These are phyloP conservation scores for Ladona fulva DNA, from an alignment of 1,140 invertebrate genomes.

Conservation along the genomic window DNA sequence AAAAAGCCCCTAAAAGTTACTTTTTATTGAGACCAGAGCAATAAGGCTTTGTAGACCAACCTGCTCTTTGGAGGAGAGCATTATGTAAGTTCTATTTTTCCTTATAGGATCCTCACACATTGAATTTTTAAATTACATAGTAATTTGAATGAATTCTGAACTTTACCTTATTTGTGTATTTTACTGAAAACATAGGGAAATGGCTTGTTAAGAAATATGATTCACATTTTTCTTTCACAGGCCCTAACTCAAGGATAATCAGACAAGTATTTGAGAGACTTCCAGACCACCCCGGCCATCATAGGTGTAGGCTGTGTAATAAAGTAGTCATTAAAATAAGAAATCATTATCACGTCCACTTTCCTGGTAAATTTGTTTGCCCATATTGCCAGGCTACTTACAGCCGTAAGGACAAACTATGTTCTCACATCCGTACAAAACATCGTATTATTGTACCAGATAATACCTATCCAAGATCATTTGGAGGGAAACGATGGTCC, in stretches of 20 bases:
- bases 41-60: too few species aligned
- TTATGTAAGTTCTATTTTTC: too few species aligned
- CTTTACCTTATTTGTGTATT: not conserved
- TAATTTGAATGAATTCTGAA: too few species aligned
- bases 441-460: too few species aligned
- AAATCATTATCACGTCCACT: conserved; percentile 16
- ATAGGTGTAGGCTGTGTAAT: conserved; percentile 13
- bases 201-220: conserved; percentile 5
- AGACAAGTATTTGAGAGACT: conserved; percentile 80
- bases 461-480: too few species aligned
- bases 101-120: too few species aligned
- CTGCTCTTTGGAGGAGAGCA: too few species aligned
- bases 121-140: too few species aligned
- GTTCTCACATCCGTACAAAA: conserved; percentile 4
- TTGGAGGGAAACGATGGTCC: too few species aligned
- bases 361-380: conserved; percentile 10
- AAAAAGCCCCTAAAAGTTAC: too few species aligned
- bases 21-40: too few species aligned
- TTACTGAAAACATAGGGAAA: not conserved
- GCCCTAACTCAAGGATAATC: conserved; percentile 86
- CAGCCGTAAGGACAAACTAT: conserved; percentile 12
- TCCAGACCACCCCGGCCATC: conserved; percentile 44
- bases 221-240: conserved; percentile 54
- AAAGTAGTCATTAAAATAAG: conserved; percentile 13
- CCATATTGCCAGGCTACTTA: not conserved